Evolutionary conservation across 2,888 invertebrate species (phyloP).

Genomic region (Tenthredo distinguenda): DNA sequence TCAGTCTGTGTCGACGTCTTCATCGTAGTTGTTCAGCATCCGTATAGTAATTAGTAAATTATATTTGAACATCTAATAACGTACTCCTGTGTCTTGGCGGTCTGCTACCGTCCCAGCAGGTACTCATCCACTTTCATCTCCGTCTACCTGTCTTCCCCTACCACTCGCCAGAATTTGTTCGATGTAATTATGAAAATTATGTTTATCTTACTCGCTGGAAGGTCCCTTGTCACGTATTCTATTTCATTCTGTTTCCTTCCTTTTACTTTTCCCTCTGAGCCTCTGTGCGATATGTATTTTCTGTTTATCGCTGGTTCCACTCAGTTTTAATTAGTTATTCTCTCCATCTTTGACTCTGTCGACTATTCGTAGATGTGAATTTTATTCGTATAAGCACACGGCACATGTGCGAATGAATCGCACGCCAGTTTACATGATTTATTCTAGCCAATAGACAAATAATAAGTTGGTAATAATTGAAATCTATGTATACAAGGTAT

Average conservation of each 20-base stretch:
- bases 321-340: slow-evolving; percentile 47
- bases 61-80: slow-evolving; percentile 37
- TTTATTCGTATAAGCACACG: background rate
- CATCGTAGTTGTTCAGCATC: slow-evolving; percentile 25
- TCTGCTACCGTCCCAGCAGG: slow-evolving; percentile 9
- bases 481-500: slow-evolving; percentile 21
- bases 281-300: slow-evolving; percentile 2
- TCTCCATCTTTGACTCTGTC: background rate
- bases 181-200: slow-evolving; percentile 69
- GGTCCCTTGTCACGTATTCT: slow-evolving; percentile 14
- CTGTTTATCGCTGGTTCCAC: slow-evolving; percentile 38
- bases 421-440: background rate
- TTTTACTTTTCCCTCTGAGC: background rate
- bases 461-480: slow-evolving; percentile 42
- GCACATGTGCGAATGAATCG: background rate
- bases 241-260: background rate
- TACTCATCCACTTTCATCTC: slow-evolving; percentile 15
- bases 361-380: too few relatives aligned
- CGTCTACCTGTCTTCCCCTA: background rate
- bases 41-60: slow-evolving; percentile 37
- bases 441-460: slow-evolving; percentile 58
- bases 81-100: background rate
- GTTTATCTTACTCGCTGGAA: slow-evolving; percentile 61
- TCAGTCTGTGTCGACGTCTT: background rate
- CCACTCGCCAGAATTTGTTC: slow-evolving; percentile 54